These are phyloP conservation scores for Chelmon rostratus DNA, from an alignment of 2,797 vertebrate species.

Conservation along the genomic window DNA sequence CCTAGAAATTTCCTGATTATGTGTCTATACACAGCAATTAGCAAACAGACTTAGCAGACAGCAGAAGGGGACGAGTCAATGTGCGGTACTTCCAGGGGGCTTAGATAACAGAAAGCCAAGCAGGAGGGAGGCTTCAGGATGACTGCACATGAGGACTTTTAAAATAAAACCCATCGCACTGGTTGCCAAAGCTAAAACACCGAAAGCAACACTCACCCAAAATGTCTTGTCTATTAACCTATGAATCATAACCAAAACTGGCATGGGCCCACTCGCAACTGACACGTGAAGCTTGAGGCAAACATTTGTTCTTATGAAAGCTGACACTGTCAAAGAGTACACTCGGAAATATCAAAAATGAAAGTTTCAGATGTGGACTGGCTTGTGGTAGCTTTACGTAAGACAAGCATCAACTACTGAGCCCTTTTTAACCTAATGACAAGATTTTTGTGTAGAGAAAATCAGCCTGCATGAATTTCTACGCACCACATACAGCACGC, in stretches of 20 bases:
- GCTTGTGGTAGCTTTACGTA: conserved; percentile 29
- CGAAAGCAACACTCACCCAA: conserved; percentile 74
- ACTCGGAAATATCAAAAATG: conserved; percentile 51
- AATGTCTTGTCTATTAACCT: conserved; percentile 82
- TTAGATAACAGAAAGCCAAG: conserved; percentile 63
- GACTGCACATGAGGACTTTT: conserved; percentile 72
- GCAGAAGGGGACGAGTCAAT: conserved; percentile 57
- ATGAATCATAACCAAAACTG: conserved; percentile 81
- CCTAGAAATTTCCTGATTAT: conserved; percentile 26
- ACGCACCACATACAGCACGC: background rate
- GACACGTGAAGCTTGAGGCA: conserved; percentile 77
- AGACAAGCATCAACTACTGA: conserved; percentile 24
- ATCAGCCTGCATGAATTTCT: conserved; percentile 27
- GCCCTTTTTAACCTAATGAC: conserved; percentile 12
- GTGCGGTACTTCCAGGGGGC: conserved; percentile 54
- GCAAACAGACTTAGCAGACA: conserved; percentile 32
- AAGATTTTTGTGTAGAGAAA: conserved; percentile 21
- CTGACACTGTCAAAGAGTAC: conserved; percentile 72
- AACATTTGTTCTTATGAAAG: conserved; percentile 75
- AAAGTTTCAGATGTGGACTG: conserved; percentile 52
- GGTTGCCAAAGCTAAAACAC: conserved; percentile 76
- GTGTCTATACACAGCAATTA: conserved; percentile 56
- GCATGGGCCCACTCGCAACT: conserved; percentile 70
- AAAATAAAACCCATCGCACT: conserved; percentile 64
- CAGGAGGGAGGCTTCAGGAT: conserved; percentile 63